A percentile compares a stretch with the other conserved stretches of the same genome.
Conservation (phyloP, 37 sponge, comb jelly and placozoan species). For the Aphrocallistes beatrix region DNA sequence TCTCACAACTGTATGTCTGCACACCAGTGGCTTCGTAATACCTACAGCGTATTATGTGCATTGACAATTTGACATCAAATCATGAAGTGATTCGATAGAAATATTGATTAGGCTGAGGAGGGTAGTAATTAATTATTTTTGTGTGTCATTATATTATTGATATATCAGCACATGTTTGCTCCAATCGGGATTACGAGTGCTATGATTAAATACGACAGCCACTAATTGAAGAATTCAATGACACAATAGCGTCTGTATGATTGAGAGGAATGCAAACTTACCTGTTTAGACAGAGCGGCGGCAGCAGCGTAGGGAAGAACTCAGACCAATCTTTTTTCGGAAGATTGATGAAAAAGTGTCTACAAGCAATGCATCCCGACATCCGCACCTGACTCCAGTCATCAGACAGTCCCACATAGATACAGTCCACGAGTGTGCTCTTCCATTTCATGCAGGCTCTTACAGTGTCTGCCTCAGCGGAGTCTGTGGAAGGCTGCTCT, state of each 20-base stretch:
- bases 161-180: no score
- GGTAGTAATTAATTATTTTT: not conserved
- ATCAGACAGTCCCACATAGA: conserved; percentile 65
- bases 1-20: conserved; percentile 81
- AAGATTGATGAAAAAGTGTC: conserved; percentile 52
- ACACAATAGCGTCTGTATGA: no score
- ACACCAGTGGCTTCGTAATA: conserved; percentile 96
- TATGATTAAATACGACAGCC: no score
- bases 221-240: no score
- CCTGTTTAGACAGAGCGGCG: conserved; percentile 88
- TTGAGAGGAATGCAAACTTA: no score
- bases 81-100: no score
- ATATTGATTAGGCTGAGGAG: no score
- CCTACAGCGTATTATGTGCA: conserved; percentile 12
- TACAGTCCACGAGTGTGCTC: conserved; percentile 16
- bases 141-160: not conserved
- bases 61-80: no score
- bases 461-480: not conserved
- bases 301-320: conserved; percentile 47
- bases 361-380: conserved; percentile 72
- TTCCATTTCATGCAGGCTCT: conserved; percentile 22
- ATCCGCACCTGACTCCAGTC: conserved; percentile 96
- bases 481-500: conserved; percentile 1
- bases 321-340: not conserved
- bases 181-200: no score